These are phyloP conservation scores for Ursus arctos DNA, from an alignment of 2,113 vertebrate genomes.

Conservation along the genomic window DNA sequence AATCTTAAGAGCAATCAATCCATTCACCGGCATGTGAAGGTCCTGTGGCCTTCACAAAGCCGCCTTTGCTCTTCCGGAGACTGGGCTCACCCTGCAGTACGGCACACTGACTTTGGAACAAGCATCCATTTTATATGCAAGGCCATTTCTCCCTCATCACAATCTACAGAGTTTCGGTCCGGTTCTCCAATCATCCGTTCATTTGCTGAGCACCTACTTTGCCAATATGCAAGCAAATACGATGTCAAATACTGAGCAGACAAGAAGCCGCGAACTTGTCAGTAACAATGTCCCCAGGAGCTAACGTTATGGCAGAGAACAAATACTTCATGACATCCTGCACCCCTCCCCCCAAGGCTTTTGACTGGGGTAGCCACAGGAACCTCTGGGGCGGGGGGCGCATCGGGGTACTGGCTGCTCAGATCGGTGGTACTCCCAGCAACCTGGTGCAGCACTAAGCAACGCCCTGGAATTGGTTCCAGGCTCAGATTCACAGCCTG, in stretches of 20 bases:
- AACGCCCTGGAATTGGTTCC: neutral
- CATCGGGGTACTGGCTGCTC: neutral
- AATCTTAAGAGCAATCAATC: neutral
- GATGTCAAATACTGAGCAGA: neutral
- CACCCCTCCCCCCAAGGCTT: neutral
- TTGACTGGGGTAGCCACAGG: neutral
- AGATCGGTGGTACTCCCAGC: fast-evolving
- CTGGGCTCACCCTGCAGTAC: neutral
- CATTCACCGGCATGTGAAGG: neutral
- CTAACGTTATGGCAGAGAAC: neutral
- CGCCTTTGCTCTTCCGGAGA: neutral
- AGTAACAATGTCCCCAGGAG: neutral
- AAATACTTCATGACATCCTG: neutral
- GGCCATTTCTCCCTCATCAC: neutral
- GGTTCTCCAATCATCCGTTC: neutral
- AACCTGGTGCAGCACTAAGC: neutral
- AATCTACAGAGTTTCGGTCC: neutral
- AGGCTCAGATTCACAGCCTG: neutral
- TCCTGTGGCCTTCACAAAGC: neutral
- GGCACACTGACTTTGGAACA: neutral
- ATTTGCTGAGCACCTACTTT: neutral
- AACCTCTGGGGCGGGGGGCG: fast-evolving
- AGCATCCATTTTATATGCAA: too few relatives aligned
- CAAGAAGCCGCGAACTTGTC: neutral
- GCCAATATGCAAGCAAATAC: neutral